Conservation (phyloP, 1,140 invertebrate species). For the Sesamia nonagrioides region DNA sequence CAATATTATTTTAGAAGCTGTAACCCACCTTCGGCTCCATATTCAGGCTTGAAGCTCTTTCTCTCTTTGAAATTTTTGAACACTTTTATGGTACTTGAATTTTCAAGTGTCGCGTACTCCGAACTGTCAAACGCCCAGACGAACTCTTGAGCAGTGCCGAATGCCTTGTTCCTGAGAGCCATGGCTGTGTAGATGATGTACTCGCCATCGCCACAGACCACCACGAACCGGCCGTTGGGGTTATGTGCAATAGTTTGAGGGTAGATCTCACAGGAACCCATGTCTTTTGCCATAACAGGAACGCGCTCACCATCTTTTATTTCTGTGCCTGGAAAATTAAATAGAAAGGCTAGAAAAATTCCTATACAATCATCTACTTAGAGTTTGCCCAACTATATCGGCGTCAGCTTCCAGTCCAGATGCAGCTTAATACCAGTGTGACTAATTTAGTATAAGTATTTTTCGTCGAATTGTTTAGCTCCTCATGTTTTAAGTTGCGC, state of each 20-base stretch:
- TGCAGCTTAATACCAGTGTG: too few relatives aligned
- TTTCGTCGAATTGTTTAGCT: too few relatives aligned
- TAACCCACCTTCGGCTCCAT: conserved; percentile 95
- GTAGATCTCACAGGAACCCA: conserved; percentile 99
- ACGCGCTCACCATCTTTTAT: conserved; percentile 97
- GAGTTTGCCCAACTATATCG: too few relatives aligned
- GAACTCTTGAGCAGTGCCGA: conserved; percentile 99
- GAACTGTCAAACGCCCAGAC: conserved; percentile 99
- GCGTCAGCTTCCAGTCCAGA: too few relatives aligned
- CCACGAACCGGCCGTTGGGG: conserved; percentile 99
- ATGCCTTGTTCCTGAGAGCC: conserved; percentile 99
- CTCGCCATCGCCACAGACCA: conserved; percentile 99
- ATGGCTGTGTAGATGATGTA: conserved; percentile 99
- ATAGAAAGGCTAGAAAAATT: background rate
- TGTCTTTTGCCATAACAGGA: conserved; percentile 98
- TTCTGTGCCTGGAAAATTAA: conserved; percentile 86
- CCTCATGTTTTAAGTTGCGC: too few relatives aligned
- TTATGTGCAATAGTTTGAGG: conserved; percentile 99
- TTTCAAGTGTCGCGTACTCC: conserved; percentile 97
- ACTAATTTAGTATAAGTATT: too few relatives aligned
- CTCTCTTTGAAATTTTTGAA: conserved; percentile 99
- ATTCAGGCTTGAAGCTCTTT: conserved; percentile 98
- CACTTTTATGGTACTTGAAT: conserved; percentile 95
- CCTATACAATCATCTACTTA: too few relatives aligned
- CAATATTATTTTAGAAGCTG: too few relatives aligned